Evolutionary conservation across 2,113 vertebrate genomes (phyloP).

Genomic region (Trachemys scripta): DNA sequence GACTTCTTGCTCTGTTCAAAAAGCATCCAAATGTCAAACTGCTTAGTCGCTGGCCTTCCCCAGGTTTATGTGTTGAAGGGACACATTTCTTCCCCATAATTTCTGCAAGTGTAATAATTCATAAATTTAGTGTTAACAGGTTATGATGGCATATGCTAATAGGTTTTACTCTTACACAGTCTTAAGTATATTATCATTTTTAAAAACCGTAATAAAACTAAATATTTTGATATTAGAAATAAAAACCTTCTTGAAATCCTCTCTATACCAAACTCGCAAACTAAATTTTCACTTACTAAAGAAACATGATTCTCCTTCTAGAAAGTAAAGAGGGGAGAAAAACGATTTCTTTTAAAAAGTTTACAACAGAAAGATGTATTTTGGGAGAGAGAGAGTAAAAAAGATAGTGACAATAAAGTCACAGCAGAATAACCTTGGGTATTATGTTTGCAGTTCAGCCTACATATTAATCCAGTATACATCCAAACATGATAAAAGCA

Average conservation of each 20-base stretch:
- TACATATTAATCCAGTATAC: not conserved
- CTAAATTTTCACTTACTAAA: not conserved
- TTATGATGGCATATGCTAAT: not conserved
- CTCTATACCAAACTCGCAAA: not conserved
- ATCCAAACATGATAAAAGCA: not conserved
- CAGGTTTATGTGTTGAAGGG: slow-evolving; percentile 76
- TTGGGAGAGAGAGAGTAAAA: not conserved
- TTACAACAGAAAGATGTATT: not conserved
- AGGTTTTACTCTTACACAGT: not conserved
- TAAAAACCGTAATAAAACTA: not conserved
- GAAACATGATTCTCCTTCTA: not conserved
- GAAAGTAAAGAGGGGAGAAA: not conserved
- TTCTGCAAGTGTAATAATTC: slow-evolving; percentile 76
- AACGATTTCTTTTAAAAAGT: not conserved
- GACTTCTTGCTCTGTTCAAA: slow-evolving; percentile 90
- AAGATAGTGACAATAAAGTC: not conserved
- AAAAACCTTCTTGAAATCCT: not conserved
- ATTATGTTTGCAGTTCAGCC: not conserved
- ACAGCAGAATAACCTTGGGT: not conserved
- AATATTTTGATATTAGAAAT: not conserved
- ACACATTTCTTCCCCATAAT: slow-evolving; percentile 81
- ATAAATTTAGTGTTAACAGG: slow-evolving; percentile 33
- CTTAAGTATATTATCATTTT: not conserved
- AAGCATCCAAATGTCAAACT: slow-evolving; percentile 96
- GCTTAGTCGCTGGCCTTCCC: slow-evolving; percentile 91